Conservation (phyloP, 2,888 invertebrate genomes). For the Volucella zonaria region DNA sequence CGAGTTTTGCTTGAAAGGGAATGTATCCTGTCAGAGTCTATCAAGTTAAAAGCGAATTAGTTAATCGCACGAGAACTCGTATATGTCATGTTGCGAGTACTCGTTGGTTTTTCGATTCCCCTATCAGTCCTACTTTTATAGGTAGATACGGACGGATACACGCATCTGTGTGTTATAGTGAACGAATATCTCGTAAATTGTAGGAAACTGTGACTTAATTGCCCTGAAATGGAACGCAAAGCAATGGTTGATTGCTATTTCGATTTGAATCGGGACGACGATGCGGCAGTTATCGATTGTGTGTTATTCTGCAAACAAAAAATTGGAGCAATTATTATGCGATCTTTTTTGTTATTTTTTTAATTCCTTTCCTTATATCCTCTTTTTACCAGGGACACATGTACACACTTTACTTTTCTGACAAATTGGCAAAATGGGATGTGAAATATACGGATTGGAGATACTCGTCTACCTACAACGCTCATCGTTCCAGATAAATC, state of each 20-base stretch:
- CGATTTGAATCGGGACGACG: slow-evolving; percentile 4
- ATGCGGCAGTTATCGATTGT: slow-evolving; percentile 2
- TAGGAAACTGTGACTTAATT: slow-evolving; percentile 57
- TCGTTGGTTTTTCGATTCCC: slow-evolving; percentile 9
- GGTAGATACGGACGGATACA: slow-evolving; percentile 26
- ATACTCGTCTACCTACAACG: slow-evolving; percentile 9
- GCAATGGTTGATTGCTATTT: slow-evolving; percentile 17
- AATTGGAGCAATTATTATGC: slow-evolving; percentile 65
- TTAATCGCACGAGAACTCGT: no score
- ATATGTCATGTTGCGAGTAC: neutral
- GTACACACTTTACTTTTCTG: slow-evolving; percentile 42
- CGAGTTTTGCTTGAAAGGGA: slow-evolving; percentile 46
- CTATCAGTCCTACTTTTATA: neutral
- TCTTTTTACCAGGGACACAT: neutral
- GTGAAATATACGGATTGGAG: slow-evolving; percentile 31
- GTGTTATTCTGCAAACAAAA: slow-evolving; percentile 48
- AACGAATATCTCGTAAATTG: slow-evolving; percentile 57
- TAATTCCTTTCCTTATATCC: slow-evolving; percentile 52
- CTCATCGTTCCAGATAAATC: slow-evolving; percentile 15
- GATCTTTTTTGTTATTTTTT: slow-evolving; percentile 45
- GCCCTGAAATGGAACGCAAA: slow-evolving; percentile 43
- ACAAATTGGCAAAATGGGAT: slow-evolving; percentile 67
- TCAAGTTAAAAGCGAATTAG: slow-evolving; percentile 63
- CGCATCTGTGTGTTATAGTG: slow-evolving; percentile 52
- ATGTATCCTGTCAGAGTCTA: slow-evolving; percentile 68